Conservation (phyloP, 2,888 invertebrate genomes). For the Pocota personata region DNA sequence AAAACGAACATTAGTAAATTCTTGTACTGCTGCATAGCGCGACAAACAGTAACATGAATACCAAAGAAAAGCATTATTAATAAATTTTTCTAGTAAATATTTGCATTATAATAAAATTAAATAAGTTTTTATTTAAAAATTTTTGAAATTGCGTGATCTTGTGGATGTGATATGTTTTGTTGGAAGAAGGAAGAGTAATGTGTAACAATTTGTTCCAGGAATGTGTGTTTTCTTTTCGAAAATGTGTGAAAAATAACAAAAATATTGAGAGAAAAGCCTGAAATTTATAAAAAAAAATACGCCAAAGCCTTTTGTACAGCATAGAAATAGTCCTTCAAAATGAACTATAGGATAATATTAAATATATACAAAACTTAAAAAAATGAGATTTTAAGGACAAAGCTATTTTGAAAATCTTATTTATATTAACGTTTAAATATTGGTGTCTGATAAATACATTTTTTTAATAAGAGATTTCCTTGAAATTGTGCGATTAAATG, state of each 20-base stretch:
- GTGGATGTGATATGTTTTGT: not conserved
- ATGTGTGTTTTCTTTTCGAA: not conserved
- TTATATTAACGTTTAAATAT: too few species aligned
- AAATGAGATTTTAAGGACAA: too few species aligned
- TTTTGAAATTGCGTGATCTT: not conserved
- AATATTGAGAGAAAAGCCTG: not conserved
- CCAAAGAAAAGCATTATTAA: slow-evolving; percentile 25
- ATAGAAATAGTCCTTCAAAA: too few species aligned
- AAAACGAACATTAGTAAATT: slow-evolving; percentile 78
- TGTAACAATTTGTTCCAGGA: not conserved
- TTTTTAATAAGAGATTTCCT: too few species aligned
- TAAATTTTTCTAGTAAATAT: slow-evolving; percentile 23
- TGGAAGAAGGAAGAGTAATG: not conserved
- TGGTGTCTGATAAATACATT: too few species aligned
- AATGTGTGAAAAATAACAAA: not conserved
- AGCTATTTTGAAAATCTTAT: too few species aligned
- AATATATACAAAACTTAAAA: too few species aligned
- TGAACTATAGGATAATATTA: too few species aligned
- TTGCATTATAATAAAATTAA: slow-evolving; percentile 16
- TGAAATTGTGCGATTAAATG: too few species aligned
- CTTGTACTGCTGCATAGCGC: slow-evolving; percentile 76
- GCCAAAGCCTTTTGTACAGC: too few species aligned
- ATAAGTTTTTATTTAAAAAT: not conserved
- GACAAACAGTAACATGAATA: slow-evolving; percentile 36
- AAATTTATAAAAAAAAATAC: too few species aligned